Evolutionary conservation across 53 echinoderm and acorn worm genomes (phyloP), one percentile per base, ranked within the genome.

Genomic region (Echinometra lucunter): DNA sequence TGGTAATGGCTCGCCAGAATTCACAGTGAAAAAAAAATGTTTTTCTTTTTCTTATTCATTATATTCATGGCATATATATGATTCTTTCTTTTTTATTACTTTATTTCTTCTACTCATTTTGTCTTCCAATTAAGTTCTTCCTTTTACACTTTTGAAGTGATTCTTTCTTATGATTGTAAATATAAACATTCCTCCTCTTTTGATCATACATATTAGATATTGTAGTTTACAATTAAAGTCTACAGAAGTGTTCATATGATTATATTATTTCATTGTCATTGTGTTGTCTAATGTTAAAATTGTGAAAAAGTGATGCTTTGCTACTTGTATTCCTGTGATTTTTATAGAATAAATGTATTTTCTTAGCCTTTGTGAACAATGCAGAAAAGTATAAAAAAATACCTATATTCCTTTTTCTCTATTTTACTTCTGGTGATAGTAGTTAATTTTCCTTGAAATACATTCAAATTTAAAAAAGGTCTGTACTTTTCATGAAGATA

Each of bases 161-260:
- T 78, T 78, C 78, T 78, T 78, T 78, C 78, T 78, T 78, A 35
- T 38, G 42, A 78, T 78, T 78, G 78, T 78, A 78, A 21, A 78
- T 78, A 78, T 78, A 78, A 42, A 78, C 78, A 78, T 78, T 78
- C 78, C 78, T 40, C 35, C 18, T 78, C 42, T 78, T 78, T 38
- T 40, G 78, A 78, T 78, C 42, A 40, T 78, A 78, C 40, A 78
- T 4, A 40, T 78, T 78, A 78, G 78, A 78, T 78, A 85, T 10
- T 47, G 27, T 85, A 85, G 85, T 25, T 85, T 85, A 47, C 27
- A 85, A n/a, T 85, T 85, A 28, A 4, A 16, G 53, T 13, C 27
- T 42, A 47, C n/a, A 37, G 16, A 21, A 42, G 30, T 78, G 18
- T 42, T 18, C 19, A 75, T 75, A 75, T 75, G 75, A 75, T 72